Evolutionary conservation across 2,797 vertebrate genomes (phyloP).

Genomic region (Loris lydekkerianus): DNA sequence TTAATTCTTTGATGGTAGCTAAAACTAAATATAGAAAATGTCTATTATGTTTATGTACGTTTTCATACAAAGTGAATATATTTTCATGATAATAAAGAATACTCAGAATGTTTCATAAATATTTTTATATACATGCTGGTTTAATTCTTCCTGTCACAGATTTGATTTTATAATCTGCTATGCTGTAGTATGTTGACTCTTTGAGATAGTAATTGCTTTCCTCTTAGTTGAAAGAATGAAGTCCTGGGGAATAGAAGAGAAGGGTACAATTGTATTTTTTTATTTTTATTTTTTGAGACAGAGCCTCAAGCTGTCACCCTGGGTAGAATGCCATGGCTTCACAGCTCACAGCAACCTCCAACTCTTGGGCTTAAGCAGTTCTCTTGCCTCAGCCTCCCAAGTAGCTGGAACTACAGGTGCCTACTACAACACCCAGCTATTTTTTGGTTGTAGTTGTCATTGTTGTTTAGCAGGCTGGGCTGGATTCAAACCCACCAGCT

Average conservation of each 20-base stretch:
- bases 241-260: constrained; percentile 32
- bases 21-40: background rate
- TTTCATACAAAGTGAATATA: constrained; percentile 35
- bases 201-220: constrained; percentile 46
- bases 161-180: constrained; percentile 38
- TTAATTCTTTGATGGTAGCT: background rate
- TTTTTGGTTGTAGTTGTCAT: too few species aligned
- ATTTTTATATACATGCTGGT: constrained; percentile 21
- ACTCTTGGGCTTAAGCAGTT: too few species aligned
- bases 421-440: too few species aligned
- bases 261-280: background rate
- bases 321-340: too few species aligned
- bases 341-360: too few species aligned
- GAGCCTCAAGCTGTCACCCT: too few species aligned
- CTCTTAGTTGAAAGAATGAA: constrained; percentile 42
- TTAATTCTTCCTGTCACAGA: constrained; percentile 51
- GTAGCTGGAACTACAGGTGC: too few species aligned
- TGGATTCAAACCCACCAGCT: too few species aligned
- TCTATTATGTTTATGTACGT: background rate
- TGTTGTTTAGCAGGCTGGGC: too few species aligned
- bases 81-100: constrained; percentile 55
- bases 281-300: too few species aligned
- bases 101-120: constrained; percentile 14
- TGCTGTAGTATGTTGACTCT: background rate
- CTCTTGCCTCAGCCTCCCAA: too few species aligned